Percentiles rank a stretch among this genome's conserved stretches.
phyloP scores from a whole-genome alignment of 2,888 invertebrate genomes.

The Hyposoter didymator region DNA sequence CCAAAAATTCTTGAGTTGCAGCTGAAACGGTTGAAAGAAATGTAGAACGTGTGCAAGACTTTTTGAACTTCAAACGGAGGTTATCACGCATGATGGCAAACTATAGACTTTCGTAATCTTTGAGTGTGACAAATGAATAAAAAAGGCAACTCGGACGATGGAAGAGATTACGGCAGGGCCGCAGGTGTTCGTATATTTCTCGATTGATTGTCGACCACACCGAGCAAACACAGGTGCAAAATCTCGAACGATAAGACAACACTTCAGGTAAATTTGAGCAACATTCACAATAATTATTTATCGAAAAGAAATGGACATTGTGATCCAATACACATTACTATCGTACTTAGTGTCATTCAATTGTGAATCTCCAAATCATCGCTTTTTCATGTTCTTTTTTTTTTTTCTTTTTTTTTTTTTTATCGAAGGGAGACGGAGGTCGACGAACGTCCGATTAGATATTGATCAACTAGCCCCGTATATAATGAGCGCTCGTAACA shows the following conservation, averaged over 20 bases:
- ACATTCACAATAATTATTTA: slow-evolving; percentile 9
- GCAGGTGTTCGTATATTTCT: not conserved
- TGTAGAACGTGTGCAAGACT: not conserved
- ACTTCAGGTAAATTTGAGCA: not conserved
- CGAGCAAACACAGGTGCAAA: slow-evolving; percentile 41
- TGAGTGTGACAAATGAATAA: not conserved
- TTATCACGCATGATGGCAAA: not conserved
- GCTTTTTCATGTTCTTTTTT: not conserved
- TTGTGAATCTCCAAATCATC: slow-evolving; percentile 40
- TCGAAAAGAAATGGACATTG: slow-evolving; percentile 4
- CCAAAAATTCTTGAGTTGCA: not conserved
- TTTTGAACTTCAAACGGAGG: not conserved
- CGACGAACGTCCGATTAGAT: slow-evolving; percentile 58
- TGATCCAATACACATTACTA: not conserved
- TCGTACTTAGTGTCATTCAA: not conserved
- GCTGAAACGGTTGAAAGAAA: not conserved
- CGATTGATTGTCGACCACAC: not conserved
- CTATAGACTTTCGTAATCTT: not conserved
- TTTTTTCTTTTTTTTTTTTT: slow-evolving; percentile 39
- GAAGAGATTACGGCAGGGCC: not conserved
- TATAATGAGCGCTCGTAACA: slow-evolving; percentile 37
- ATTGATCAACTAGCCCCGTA: slow-evolving; percentile 23
- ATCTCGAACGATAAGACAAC: slow-evolving; percentile 31
- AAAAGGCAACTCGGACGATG: not conserved
- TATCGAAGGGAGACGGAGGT: slow-evolving; percentile 2